Conservation (phyloP, 2,113 vertebrate species). For the Eleginops maclovinus region DNA sequence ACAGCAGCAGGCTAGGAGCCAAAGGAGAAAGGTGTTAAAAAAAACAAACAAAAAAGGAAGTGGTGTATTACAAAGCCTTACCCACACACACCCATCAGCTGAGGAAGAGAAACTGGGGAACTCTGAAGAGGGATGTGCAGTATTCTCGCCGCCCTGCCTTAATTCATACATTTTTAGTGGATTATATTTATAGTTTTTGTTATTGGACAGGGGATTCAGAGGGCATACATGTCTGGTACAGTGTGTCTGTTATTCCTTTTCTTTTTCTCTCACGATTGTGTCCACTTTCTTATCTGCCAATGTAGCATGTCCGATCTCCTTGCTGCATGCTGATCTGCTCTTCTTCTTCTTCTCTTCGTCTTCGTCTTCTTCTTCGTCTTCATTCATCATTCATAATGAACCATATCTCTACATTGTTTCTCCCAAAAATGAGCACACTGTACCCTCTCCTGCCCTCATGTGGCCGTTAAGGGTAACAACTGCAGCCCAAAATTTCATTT, state of each 20-base stretch:
- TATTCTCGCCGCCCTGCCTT: slow-evolving; percentile 78
- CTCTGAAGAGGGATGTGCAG: slow-evolving; percentile 66
- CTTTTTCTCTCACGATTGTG: slow-evolving; percentile 34
- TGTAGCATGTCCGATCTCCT: slow-evolving; percentile 55
- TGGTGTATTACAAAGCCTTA: slow-evolving; percentile 77
- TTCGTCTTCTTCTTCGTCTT: slow-evolving; percentile 18
- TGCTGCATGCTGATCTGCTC: slow-evolving; percentile 60
- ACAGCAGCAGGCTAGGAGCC: slow-evolving; percentile 79
- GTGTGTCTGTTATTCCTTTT: slow-evolving; percentile 39
- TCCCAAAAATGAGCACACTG: slow-evolving; percentile 24
- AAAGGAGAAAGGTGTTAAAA: slow-evolving; percentile 57
- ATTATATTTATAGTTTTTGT: slow-evolving; percentile 34
- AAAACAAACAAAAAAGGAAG: slow-evolving; percentile 7
- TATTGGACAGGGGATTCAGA: slow-evolving; percentile 12
- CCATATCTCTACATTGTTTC: slow-evolving; percentile 25
- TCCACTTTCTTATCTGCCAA: slow-evolving; percentile 37
- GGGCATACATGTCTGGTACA: slow-evolving; percentile 51
- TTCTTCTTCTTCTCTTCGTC: slow-evolving; percentile 20
- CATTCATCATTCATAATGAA: slow-evolving; percentile 42
- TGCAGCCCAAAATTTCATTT: slow-evolving; percentile 34
- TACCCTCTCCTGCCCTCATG: slow-evolving; percentile 48
- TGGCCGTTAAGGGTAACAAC: slow-evolving; percentile 49
- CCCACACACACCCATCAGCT: slow-evolving; percentile 62
- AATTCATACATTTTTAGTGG: slow-evolving; percentile 68
- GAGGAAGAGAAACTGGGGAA: slow-evolving; percentile 2